These are phyloP conservation scores for Nemapogon koenigi DNA, from an alignment of 2,888 invertebrate genomes.

Conservation along the genomic window DNA sequence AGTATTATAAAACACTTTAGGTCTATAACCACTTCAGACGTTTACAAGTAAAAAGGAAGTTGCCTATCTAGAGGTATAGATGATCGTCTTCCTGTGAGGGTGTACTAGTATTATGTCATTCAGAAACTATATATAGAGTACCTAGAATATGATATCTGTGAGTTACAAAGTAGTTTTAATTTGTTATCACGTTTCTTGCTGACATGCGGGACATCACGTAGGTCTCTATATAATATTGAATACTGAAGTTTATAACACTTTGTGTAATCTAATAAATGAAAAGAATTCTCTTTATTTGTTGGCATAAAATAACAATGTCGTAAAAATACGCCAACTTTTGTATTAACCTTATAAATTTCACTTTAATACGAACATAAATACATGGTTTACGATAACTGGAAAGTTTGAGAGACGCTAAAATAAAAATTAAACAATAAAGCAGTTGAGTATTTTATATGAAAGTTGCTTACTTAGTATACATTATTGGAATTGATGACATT, in stretches of 20 bases:
- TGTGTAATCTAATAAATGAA: constrained; percentile 8
- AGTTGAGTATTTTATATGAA: constrained; percentile 1
- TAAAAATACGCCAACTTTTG: constrained; percentile 9
- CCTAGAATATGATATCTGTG: no score
- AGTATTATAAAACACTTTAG: no score
- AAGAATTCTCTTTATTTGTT: constrained; percentile 6
- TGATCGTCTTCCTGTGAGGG: constrained; percentile 26
- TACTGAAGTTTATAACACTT: no score
- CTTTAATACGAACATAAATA: constrained; percentile 9
- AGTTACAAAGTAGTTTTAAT: no score
- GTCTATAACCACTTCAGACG: no score
- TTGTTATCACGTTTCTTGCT: no score
- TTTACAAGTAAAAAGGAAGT: no score
- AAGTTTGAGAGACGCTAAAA: constrained; percentile 5
- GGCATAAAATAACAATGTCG: constrained; percentile 9
- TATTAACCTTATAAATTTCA: constrained; percentile 9
- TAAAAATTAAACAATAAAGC: constrained; percentile 8
- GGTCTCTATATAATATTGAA: no score
- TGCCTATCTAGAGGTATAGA: no score
- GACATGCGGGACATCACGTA: no score
- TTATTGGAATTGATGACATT: no score
- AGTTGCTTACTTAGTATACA: background rate
- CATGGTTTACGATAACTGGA: constrained; percentile 7
- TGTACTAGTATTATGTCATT: constrained; percentile 21
- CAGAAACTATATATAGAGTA: no score